Evolutionary conservation across 2,797 vertebrate species (phyloP).

Genomic region (Pangasius macronema): DNA sequence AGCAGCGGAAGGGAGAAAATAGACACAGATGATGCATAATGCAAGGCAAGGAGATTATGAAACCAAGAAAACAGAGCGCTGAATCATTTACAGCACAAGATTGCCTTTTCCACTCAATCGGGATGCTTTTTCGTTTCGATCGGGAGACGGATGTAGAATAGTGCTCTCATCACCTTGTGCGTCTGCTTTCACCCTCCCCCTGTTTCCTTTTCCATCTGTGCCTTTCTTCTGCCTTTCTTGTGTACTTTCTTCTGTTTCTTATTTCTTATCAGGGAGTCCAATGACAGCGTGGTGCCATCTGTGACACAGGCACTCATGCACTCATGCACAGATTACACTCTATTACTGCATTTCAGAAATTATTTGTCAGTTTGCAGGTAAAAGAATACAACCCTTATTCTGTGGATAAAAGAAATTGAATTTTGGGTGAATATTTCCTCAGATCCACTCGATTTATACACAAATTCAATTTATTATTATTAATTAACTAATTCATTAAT

Average conservation of each 20-base stretch:
- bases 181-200: not conserved
- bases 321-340: not conserved
- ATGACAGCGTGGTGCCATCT: not conserved
- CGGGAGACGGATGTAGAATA: not conserved
- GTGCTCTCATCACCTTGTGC: conserved; percentile 14
- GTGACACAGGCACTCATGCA: not conserved
- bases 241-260: not conserved
- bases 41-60: conserved; percentile 8
- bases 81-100: conserved; percentile 28
- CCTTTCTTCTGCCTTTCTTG: not conserved
- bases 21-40: conserved; percentile 23
- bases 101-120: not conserved
- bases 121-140: conserved; percentile 18
- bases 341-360: not conserved
- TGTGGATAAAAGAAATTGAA: not conserved
- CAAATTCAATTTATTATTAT: not conserved
- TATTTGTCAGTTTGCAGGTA: too few species aligned
- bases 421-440: not conserved
- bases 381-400: not conserved
- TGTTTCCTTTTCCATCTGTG: not conserved
- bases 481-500: not conserved
- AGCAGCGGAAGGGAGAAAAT: conserved; percentile 28
- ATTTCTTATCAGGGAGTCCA: not conserved
- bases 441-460: not conserved
- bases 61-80: conserved; percentile 7